These are phyloP conservation scores for Tyto alba DNA, from an alignment of 2,113 vertebrate species.

Conservation along the genomic window DNA sequence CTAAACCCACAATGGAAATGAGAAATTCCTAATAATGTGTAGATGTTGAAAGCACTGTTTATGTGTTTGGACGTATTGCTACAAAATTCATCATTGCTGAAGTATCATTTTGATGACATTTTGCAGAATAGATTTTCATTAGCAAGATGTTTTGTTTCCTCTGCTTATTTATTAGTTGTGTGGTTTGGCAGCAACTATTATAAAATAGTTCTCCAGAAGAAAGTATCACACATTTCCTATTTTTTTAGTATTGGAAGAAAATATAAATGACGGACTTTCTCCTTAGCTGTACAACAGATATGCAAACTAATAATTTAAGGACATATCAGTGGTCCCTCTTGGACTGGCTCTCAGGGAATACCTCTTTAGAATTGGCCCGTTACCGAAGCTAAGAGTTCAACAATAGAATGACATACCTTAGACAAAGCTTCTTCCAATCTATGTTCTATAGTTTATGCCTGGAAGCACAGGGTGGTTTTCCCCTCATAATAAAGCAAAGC, in stretches of 20 bases:
- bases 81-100: neutral
- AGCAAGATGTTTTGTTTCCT: neutral
- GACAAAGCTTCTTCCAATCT: neutral
- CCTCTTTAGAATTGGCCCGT: neutral
- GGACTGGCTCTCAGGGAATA: neutral
- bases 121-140: neutral
- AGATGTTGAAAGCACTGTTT: neutral
- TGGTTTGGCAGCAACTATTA: neutral
- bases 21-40: neutral
- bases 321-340: neutral
- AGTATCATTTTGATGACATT: neutral
- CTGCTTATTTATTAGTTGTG: neutral
- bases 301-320: neutral
- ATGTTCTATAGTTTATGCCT: neutral
- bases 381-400: neutral
- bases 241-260: neutral
- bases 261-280: neutral
- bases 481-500: neutral
- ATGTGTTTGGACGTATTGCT: neutral
- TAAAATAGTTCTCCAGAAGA: neutral
- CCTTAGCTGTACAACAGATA: neutral
- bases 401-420: neutral
- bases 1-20: neutral
- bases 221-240: neutral
- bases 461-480: neutral